Percentiles rank a stretch among this genome's conserved stretches.
phyloP scores from a whole-genome alignment of 2,113 vertebrate species.

The Cervus canadensis region DNA sequence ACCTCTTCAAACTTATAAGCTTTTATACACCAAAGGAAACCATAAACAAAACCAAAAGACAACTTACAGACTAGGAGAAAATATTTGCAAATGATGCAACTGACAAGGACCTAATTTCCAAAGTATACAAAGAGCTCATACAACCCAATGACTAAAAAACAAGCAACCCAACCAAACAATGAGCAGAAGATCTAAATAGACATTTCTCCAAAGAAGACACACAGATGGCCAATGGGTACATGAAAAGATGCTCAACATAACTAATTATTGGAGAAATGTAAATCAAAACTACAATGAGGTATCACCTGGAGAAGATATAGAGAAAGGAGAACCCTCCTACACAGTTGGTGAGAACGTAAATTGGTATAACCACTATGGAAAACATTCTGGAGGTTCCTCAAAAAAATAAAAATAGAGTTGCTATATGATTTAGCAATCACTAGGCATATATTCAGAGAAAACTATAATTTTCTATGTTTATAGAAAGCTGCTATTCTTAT shows the following conservation, averaged over 20 bases:
- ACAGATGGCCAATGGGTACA: background rate
- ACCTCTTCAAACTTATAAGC: background rate
- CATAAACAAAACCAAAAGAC: background rate
- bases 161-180: background rate
- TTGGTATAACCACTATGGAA: background rate
- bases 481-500: background rate
- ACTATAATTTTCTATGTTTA: background rate
- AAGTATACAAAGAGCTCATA: background rate
- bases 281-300: background rate
- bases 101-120: background rate
- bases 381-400: background rate
- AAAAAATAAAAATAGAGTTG: background rate
- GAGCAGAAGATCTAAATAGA: background rate
- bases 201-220: background rate
- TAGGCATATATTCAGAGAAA: background rate
- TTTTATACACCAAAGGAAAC: background rate
- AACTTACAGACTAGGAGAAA: background rate
- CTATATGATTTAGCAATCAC: background rate
- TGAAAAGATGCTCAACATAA: background rate
- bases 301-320: background rate
- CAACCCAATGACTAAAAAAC: background rate
- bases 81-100: background rate
- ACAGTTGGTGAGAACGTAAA: background rate
- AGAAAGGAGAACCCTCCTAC: background rate
- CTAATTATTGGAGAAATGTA: background rate